Percentiles rank a stretch among this genome's conserved stretches.
Conservation (phyloP, 2,797 vertebrate genomes). For the Gallinago solitaria region DNA sequence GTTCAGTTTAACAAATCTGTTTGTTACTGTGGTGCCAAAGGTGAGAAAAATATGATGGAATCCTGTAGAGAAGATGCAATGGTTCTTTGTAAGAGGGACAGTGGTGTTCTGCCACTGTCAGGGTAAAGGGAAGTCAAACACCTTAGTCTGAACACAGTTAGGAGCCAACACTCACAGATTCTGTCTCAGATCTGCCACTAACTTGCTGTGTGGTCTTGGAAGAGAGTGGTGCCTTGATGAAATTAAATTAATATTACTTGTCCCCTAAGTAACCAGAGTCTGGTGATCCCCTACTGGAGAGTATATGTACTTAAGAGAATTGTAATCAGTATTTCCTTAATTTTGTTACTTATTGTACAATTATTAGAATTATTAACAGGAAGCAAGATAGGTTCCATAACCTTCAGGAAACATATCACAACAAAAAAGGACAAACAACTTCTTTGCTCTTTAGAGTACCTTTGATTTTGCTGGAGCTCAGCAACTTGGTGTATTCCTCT, state of each 20-base stretch:
- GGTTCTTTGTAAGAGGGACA: conserved; percentile 27
- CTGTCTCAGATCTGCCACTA: background rate
- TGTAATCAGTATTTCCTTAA: background rate
- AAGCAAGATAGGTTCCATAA: background rate
- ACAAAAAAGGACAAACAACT: background rate
- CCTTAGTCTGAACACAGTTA: background rate
- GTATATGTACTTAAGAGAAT: background rate
- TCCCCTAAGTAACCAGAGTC: background rate
- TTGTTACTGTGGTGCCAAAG: conserved; percentile 66
- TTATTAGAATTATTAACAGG: background rate
- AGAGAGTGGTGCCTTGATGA: background rate
- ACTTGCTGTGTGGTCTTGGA: conserved; percentile 44
- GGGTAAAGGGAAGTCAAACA: conserved; percentile 17
- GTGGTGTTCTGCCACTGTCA: background rate
- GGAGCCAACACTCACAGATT: background rate
- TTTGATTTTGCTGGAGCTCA: background rate
- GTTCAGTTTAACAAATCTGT: conserved; percentile 47
- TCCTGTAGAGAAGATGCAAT: conserved; percentile 47
- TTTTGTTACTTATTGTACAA: background rate
- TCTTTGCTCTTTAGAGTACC: background rate
- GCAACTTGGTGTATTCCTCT: background rate
- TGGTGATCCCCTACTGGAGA: background rate
- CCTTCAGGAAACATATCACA: background rate
- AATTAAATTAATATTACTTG: background rate
- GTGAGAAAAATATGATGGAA: conserved; percentile 66